Percentiles rank a stretch among this genome's conserved stretches.
These are phyloP conservation scores for Colletes latitarsis DNA, from an alignment of 1,140 invertebrate species.

Conservation along the genomic window DNA sequence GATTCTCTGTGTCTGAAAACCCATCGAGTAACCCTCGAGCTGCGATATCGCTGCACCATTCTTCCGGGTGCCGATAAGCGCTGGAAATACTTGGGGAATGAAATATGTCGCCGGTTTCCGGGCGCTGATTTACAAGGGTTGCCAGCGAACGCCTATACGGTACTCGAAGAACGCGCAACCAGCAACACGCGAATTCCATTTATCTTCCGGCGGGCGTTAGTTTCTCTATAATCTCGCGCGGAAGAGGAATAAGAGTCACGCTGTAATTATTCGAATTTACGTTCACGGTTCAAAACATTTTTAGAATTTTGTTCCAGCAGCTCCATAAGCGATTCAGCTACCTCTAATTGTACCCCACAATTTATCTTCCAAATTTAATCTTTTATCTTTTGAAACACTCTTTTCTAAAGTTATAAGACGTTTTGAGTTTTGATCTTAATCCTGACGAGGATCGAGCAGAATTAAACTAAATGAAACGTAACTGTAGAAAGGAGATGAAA, in stretches of 20 bases:
- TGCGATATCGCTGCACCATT: background rate
- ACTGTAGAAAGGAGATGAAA: background rate
- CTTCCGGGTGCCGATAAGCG: background rate
- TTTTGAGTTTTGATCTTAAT: too few relatives aligned
- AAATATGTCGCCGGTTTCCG: background rate
- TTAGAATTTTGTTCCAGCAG: too few relatives aligned
- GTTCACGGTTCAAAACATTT: too few relatives aligned
- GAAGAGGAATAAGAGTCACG: background rate
- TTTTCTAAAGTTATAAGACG: too few relatives aligned
- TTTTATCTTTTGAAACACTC: too few relatives aligned
- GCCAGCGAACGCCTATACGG: background rate
- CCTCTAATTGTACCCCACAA: too few relatives aligned
- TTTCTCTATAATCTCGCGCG: background rate
- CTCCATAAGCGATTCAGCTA: too few relatives aligned
- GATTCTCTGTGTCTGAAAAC: background rate
- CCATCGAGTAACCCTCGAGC: background rate
- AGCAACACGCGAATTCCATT: slow-evolving; percentile 1
- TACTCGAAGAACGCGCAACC: background rate
- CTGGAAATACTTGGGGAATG: background rate
- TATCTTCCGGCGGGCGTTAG: background rate
- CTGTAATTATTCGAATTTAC: slow-evolving; percentile 19
- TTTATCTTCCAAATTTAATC: too few relatives aligned
- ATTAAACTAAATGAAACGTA: background rate
- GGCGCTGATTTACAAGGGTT: background rate
- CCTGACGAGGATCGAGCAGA: too few relatives aligned